Evolutionary conservation across 1,140 invertebrate species (phyloP), one percentile per base, ranked within the genome.

Genomic region (Leguminivora glycinivorella): DNA sequence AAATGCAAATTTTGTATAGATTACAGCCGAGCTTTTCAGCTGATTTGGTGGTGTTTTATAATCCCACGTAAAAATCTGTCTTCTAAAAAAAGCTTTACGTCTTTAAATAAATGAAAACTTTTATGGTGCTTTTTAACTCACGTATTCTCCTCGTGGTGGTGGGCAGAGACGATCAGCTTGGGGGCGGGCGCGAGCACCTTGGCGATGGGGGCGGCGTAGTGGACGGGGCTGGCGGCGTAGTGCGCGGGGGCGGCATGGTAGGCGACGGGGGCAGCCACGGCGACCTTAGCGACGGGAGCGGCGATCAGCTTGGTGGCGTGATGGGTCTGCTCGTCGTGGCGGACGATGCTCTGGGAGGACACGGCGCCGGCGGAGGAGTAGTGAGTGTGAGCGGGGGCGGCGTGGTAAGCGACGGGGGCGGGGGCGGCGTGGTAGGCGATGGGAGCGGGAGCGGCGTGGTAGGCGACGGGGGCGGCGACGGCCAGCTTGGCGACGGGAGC

Each of bases 161-260:
- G 70, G 38, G 72, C 72, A 17, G 68, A 67, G 1, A 69, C 58
- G 43, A 72, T 63, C 38, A 70, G 58, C 58, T 63, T 63, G 58
- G 58, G 58, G 26, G 71, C 70, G 68, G 69, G 56, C 70, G 70
- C 56, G 25, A 73, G 31, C 67, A 71, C 75, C 9, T 40, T 78
- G 17, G 75, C 80, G n/a, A 82, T 80, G 34, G 87, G 82, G 19
- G 78, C 82, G 52, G 78, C 74, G 60, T 83, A 80, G 73, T 80
- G 81, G 73, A 78, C 79, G 2, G 78, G 72, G n/a, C 83, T 78
- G 43, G 83, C 90, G 47, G 92, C 79, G 70, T 83, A 76, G 70
- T 84, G 75, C 0, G 82, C 75, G 40, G 77, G 75, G 26, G 73
- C 69, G 63, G 74, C 72, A 56, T 75, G 72, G 43, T 77, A 75